Evolutionary conservation across 1,140 invertebrate genomes (phyloP).

Genomic region (Oppia nitens): DNA sequence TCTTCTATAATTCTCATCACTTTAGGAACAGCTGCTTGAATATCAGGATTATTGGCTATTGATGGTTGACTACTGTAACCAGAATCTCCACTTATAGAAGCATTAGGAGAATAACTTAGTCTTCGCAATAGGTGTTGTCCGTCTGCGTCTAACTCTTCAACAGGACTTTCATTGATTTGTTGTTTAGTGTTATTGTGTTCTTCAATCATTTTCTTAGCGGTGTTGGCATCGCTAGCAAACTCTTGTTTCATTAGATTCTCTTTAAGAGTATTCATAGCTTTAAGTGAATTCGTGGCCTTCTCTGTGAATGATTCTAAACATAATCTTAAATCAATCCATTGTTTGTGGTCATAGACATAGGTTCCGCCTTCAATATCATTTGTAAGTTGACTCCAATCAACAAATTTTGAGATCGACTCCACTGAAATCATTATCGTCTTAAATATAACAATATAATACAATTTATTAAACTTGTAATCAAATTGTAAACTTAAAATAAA

Average conservation of each 20-base stretch:
- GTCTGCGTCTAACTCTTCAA: slow-evolving; percentile 69
- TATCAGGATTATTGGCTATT: slow-evolving; percentile 42
- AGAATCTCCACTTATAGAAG: slow-evolving; percentile 30
- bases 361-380: slow-evolving; percentile 75
- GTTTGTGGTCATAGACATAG: slow-evolving; percentile 80
- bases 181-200: slow-evolving; percentile 85
- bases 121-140: slow-evolving; percentile 42
- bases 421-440: slow-evolving; percentile 89
- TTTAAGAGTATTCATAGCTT: slow-evolving; percentile 57
- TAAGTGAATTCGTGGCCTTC: slow-evolving; percentile 78
- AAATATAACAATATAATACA: slow-evolving; percentile 28
- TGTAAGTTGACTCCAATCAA: slow-evolving; percentile 79
- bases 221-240: slow-evolving; percentile 75
- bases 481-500: slow-evolving; percentile 22
- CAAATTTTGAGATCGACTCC: slow-evolving; percentile 74
- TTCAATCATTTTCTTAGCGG: slow-evolving; percentile 75
- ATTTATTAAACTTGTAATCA: neutral
- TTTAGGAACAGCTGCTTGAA: slow-evolving; percentile 33
- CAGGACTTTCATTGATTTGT: slow-evolving; percentile 75
- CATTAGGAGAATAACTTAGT: slow-evolving; percentile 19
- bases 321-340: slow-evolving; percentile 86
- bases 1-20: slow-evolving; percentile 55
- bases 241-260: slow-evolving; percentile 76
- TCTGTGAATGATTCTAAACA: slow-evolving; percentile 87
- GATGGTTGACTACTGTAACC: slow-evolving; percentile 36